phyloP scores from a whole-genome alignment of 2,888 invertebrate species.

The Lamellibrachia columna region DNA sequence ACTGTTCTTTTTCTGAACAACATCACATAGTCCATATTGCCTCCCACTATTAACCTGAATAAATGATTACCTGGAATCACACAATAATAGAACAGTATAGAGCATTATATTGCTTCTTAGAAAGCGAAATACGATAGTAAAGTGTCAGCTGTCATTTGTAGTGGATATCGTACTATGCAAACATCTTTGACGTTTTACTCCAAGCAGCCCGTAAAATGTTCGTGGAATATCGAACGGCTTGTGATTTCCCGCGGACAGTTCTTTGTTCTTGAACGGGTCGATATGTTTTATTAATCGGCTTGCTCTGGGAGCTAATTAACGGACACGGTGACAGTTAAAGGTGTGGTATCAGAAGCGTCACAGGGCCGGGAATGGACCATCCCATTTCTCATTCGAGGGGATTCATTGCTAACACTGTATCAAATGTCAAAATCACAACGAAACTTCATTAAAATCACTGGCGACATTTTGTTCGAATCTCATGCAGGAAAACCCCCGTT shows the following conservation, averaged over 20 bases:
- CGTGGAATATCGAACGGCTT: background rate
- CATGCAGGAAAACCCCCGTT: background rate
- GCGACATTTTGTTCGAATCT: background rate
- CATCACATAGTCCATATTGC: no score
- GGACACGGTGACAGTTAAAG: background rate
- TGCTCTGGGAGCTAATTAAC: background rate
- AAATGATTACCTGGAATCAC: no score
- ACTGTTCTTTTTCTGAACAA: no score
- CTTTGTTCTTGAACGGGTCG: background rate
- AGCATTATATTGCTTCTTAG: background rate
- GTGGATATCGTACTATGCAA: background rate
- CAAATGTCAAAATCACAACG: background rate
- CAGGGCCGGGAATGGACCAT: background rate
- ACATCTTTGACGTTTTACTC: background rate
- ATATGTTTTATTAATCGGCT: constrained; percentile 7
- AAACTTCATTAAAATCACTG: background rate
- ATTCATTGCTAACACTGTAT: background rate
- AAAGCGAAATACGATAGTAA: background rate
- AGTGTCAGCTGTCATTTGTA: background rate
- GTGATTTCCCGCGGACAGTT: background rate
- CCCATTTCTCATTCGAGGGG: background rate
- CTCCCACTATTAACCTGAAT: no score
- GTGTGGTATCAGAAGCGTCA: background rate
- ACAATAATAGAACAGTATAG: no score
- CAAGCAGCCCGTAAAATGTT: background rate